Percentiles rank a stretch among this genome's conserved stretches.
These are phyloP conservation scores for Nothobranchius kuhntae DNA, from an alignment of 2,113 vertebrate genomes.

Conservation along the genomic window DNA sequence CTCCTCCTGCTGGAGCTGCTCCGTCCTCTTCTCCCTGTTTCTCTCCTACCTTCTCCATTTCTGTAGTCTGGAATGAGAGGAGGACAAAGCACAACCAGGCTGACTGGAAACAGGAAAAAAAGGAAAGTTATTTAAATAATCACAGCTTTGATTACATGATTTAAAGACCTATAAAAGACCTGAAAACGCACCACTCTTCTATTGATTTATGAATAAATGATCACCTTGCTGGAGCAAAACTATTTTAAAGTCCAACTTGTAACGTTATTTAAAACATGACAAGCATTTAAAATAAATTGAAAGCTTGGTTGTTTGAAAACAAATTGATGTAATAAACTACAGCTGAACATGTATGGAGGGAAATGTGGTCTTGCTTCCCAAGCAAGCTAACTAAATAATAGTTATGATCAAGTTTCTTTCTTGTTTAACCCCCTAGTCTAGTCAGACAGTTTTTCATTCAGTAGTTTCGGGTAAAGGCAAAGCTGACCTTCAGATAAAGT, in stretches of 20 bases:
- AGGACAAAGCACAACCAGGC: not conserved
- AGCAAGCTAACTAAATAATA: not conserved
- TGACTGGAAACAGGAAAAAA: not conserved
- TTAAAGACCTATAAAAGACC: too few species aligned
- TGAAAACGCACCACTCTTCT: too few species aligned
- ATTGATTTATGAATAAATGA: too few species aligned
- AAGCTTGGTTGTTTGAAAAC: too few species aligned
- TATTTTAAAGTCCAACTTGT: too few species aligned
- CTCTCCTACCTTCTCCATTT: not conserved
- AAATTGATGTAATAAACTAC: too few species aligned
- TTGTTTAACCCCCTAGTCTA: not conserved
- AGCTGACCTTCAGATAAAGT: not conserved
- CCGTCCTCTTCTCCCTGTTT: not conserved
- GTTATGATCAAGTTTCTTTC: not conserved
- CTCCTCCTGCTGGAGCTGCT: not conserved
- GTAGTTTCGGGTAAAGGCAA: not conserved
- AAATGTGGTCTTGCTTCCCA: too few species aligned
- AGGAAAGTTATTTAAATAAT: not conserved
- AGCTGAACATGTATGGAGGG: too few species aligned
- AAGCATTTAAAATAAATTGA: too few species aligned
- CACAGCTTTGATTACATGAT: not conserved
- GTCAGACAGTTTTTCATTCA: not conserved
- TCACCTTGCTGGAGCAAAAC: too few species aligned
- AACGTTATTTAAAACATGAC: too few species aligned
- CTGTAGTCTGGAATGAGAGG: constrained; percentile 7